Conservation (phyloP, 92 coral and sea anemone genomes). For the Umimayanthus kanabou region DNA sequence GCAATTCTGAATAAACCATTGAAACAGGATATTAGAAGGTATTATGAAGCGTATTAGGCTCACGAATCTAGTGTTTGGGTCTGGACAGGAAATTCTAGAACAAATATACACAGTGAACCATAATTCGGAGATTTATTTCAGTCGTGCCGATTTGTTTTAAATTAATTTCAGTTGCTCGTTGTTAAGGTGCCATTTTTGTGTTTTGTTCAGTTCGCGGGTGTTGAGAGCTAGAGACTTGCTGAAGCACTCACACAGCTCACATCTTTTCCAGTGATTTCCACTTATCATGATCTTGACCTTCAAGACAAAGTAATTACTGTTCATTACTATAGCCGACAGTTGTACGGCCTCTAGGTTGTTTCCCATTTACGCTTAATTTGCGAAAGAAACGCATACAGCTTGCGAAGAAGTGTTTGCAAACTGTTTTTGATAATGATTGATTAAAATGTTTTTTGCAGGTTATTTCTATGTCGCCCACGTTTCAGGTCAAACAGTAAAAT, state of each 20-base stretch:
- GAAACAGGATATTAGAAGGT: constrained; percentile 1
- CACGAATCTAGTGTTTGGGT: background rate
- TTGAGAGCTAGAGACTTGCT: background rate
- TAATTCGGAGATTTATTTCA: background rate
- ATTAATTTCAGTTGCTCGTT: background rate
- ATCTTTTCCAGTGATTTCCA: background rate
- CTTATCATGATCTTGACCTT: background rate
- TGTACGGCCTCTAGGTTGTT: background rate
- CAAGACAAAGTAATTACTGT: background rate
- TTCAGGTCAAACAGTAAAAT: too few relatives aligned
- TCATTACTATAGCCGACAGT: background rate
- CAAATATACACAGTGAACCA: background rate
- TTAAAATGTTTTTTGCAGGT: background rate
- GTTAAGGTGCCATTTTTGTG: background rate
- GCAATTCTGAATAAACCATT: constrained; percentile 25
- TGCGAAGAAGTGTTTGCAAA: background rate
- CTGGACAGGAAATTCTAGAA: constrained; percentile 11
- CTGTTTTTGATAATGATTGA: too few relatives aligned
- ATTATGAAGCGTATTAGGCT: background rate
- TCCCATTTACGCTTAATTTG: background rate
- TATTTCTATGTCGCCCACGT: background rate
- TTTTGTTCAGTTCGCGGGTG: too few relatives aligned
- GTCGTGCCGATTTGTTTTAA: background rate
- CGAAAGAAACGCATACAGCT: background rate
- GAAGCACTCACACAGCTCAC: background rate